Conservation (phyloP, 2,797 vertebrate genomes). For the Anguilla obscura region DNA sequence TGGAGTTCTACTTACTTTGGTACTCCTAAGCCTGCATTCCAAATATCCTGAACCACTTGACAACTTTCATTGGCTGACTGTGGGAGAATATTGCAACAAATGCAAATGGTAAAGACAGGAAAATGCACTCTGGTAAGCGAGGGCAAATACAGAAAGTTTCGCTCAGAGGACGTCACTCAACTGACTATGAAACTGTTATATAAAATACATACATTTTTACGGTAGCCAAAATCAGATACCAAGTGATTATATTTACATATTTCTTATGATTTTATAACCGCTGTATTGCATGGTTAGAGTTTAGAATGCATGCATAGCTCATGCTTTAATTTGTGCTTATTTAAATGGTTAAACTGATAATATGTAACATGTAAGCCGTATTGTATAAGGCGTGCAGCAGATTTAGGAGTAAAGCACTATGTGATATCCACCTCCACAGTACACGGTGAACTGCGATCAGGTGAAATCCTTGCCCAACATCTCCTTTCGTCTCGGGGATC, state of each 20-base stretch:
- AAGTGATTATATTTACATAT: not conserved
- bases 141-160: too few species aligned
- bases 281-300: not conserved
- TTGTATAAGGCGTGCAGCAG: not conserved
- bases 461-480: conserved; percentile 84
- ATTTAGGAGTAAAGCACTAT: not conserved
- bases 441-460: conserved; percentile 82
- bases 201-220: too few species aligned
- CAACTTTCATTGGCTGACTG: not conserved
- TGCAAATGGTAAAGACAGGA: not conserved
- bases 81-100: not conserved
- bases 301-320: not conserved
- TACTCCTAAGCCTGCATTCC: not conserved
- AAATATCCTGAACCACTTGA: not conserved
- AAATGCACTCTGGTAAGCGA: too few species aligned
- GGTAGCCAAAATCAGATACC: too few species aligned
- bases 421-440: conserved; percentile 66
- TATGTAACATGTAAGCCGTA: not conserved
- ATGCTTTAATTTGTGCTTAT: not conserved
- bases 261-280: not conserved
- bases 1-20: not conserved
- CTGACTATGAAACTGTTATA: too few species aligned
- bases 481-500: conserved; percentile 87
- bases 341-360: not conserved
- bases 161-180: too few species aligned